phyloP scores from a whole-genome alignment of 2,113 vertebrate genomes.

The Centropristis striata region DNA sequence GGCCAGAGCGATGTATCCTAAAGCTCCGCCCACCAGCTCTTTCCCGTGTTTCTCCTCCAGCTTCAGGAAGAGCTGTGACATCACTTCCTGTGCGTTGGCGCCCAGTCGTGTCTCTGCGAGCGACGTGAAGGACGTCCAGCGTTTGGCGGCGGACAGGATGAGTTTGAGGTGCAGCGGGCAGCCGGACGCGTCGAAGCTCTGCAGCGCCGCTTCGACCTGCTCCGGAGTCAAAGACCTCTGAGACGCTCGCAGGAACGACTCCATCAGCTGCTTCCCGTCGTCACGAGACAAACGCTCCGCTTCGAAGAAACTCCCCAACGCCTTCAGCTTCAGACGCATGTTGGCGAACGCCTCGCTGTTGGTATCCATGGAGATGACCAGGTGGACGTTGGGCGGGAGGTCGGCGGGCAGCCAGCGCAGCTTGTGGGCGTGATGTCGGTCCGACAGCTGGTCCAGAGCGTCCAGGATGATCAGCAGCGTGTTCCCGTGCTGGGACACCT shows the following conservation, averaged over 20 bases:
- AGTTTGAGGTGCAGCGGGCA: constrained; percentile 85
- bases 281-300: constrained; percentile 74
- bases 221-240: constrained; percentile 61
- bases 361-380: constrained; percentile 82
- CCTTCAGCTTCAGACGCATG: constrained; percentile 41
- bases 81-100: constrained; percentile 72
- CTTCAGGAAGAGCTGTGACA: constrained; percentile 77
- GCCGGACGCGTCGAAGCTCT: constrained; percentile 74
- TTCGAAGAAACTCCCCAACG: constrained; percentile 74
- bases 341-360: constrained; percentile 64
- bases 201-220: constrained; percentile 76
- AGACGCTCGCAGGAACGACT: constrained; percentile 62
- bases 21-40: constrained; percentile 78
- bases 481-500: constrained; percentile 75
- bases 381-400: constrained; percentile 85
- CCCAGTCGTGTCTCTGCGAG: constrained; percentile 67
- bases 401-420: constrained; percentile 84
- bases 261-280: constrained; percentile 79
- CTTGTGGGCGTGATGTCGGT: constrained; percentile 45
- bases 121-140: constrained; percentile 83
- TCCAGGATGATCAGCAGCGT: constrained; percentile 87
- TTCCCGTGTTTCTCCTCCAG: constrained; percentile 87
- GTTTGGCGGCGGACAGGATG: constrained; percentile 81
- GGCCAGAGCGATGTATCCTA: constrained; percentile 85
- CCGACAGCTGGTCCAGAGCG: constrained; percentile 81